These are phyloP conservation scores for Lonchura striata DNA, from an alignment of 2,113 vertebrate genomes.

Conservation along the genomic window DNA sequence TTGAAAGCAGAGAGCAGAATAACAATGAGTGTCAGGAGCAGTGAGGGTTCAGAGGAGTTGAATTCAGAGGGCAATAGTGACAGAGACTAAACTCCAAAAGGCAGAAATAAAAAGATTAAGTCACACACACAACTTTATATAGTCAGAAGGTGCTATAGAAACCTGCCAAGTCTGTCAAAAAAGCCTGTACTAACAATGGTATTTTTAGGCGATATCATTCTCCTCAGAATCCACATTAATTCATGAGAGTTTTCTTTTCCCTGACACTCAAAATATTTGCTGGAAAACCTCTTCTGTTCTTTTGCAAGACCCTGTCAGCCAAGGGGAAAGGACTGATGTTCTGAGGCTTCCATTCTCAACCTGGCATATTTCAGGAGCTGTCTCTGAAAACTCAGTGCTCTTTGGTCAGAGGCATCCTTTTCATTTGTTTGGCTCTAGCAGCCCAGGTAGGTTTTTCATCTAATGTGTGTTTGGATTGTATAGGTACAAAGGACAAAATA, in stretches of 20 bases:
- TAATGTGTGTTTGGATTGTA: background rate
- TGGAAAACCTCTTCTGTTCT: background rate
- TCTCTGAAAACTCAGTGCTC: background rate
- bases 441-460: background rate
- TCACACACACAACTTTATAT: background rate
- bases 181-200: constrained; percentile 5
- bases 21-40: constrained; percentile 5
- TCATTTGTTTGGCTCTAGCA: background rate
- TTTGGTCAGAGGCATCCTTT: background rate
- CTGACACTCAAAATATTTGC: constrained; percentile 5
- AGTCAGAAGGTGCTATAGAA: constrained; percentile 24
- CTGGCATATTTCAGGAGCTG: background rate
- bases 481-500: background rate
- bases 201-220: constrained; percentile 39
- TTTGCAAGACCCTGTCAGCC: constrained; percentile 12
- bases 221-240: constrained; percentile 47
- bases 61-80: constrained; percentile 36
- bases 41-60: background rate
- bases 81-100: constrained; percentile 43
- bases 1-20: constrained; percentile 26
- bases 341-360: background rate
- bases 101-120: constrained; percentile 39
- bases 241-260: background rate
- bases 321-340: background rate
- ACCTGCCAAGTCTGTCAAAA: constrained; percentile 48